Base-by-base conservation (phyloP, 2,888 invertebrate genomes). In the Camponotus fellah region DNA sequence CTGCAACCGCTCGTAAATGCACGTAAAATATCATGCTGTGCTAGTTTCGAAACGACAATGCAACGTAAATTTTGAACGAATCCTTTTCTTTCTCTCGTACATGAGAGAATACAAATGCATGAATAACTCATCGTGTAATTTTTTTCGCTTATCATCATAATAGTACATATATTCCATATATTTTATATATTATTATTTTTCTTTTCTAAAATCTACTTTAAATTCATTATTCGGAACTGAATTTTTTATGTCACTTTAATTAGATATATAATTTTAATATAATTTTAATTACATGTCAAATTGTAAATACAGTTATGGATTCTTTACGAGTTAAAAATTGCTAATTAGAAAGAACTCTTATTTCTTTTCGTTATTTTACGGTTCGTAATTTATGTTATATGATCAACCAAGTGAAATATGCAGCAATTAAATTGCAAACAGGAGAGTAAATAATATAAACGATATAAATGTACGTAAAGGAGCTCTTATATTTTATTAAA, bases 1-100 rank as follows among this genome's bases (percentile, higher is more conserved):
- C 53, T 64, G 75, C 71, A 71, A 75, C 60, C 66, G 75, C 82
- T 86, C 86, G 86, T 85, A 83, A 86, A 85, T 86, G 77, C 65
- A 12, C 58, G 69, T 37, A 71, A 71, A 72, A 83, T 85, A 85
- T 85, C 74, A 83, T 85, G 81, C 80, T 86, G 76, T 74, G 53
- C 26, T 68, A 75, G 80, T 83, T 71, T 74, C 81, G 75, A 37
- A 83, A 77, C 32, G 81, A 75, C 71, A 81, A 64, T 82, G 62
- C 46, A 68, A 72, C n/a, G 72, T 49, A 32, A 74, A 64, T 68
- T 77, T 80, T 79, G 66, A 71, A 32, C n/a, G 60, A 68, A 64
- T 77, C 43, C n/a, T 56, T 37, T 34, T 53, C 26, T 49, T 37
- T 26, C n/a, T 34, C 69, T 58, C 17, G 6, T 46, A 37, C 6